These are phyloP conservation scores for Tanytarsus gracilentus DNA, from an alignment of 2,888 invertebrate species.

Conservation along the genomic window DNA sequence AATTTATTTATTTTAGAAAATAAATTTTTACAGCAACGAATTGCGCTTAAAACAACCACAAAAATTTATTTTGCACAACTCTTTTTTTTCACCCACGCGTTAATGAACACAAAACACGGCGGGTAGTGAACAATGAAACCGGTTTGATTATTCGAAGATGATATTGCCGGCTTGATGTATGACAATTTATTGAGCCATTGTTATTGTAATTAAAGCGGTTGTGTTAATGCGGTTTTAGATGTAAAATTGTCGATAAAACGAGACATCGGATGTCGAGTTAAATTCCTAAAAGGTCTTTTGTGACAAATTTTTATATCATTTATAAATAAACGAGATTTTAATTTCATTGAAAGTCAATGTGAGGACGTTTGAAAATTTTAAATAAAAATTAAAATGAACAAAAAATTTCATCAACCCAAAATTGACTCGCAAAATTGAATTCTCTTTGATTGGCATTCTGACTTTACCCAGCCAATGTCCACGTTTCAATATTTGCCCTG, in stretches of 20 bases:
- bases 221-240: constrained; percentile 1
- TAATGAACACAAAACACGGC: not conserved
- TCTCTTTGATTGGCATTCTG: constrained; percentile 17
- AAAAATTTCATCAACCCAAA: not conserved
- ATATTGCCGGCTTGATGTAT: constrained; percentile 6
- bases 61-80: too few relatives aligned
- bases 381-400: not conserved
- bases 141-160: constrained; percentile 19
- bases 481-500: not conserved
- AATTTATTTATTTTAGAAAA: too few relatives aligned
- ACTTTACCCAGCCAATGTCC: not conserved
- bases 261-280: too few relatives aligned
- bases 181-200: constrained; percentile 21
- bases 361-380: not conserved
- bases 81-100: too few relatives aligned
- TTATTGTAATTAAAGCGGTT: constrained; percentile 24
- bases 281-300: too few relatives aligned
- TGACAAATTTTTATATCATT: too few relatives aligned
- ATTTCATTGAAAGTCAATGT: too few relatives aligned
- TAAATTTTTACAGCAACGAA: too few relatives aligned
- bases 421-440: not conserved
- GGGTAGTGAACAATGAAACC: not conserved
- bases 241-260: too few relatives aligned
- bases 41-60: too few relatives aligned
- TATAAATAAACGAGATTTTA: too few relatives aligned